These are phyloP conservation scores for Elysia chlorotica DNA, from an alignment of 1,140 invertebrate species.

Conservation along the genomic window DNA sequence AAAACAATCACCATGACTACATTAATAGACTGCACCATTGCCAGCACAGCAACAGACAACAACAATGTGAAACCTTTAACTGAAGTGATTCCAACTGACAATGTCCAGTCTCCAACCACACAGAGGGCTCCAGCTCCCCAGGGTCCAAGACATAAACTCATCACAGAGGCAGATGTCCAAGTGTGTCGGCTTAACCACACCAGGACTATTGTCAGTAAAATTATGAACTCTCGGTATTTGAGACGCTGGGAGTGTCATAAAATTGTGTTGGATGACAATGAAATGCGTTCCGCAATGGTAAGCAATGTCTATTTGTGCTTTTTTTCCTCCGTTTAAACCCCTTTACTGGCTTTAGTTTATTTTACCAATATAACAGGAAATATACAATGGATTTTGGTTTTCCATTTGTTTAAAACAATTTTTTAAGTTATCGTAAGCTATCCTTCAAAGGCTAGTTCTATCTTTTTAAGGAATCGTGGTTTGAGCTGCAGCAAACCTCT, in stretches of 20 bases:
- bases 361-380: too few species aligned
- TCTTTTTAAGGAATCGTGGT: too few species aligned
- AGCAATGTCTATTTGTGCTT: too few species aligned
- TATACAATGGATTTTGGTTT: too few species aligned
- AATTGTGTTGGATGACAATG: slow-evolving; percentile 72
- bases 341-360: too few species aligned
- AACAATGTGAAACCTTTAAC: slow-evolving; percentile 17
- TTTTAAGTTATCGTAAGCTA: too few species aligned
- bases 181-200: slow-evolving; percentile 81
- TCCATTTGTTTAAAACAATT: too few species aligned
- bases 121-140: not conserved
- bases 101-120: not conserved
- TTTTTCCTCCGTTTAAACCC: too few species aligned
- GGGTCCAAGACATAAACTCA: slow-evolving; percentile 71
- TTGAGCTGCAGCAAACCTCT: too few species aligned
- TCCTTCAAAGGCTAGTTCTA: too few species aligned
- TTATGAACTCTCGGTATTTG: slow-evolving; percentile 79
- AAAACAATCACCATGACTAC: slow-evolving; percentile 18
- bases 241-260: slow-evolving; percentile 81
- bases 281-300: slow-evolving; percentile 79
- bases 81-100: not conserved
- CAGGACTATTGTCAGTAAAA: slow-evolving; percentile 79
- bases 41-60: slow-evolving; percentile 2
- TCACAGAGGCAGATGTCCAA: slow-evolving; percentile 77
- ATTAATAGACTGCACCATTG: slow-evolving; percentile 7